Evolutionary conservation across 2,113 vertebrate genomes (phyloP), one percentile per base, ranked within the genome.

Genomic region (Melanotaenia duboulayi): DNA sequence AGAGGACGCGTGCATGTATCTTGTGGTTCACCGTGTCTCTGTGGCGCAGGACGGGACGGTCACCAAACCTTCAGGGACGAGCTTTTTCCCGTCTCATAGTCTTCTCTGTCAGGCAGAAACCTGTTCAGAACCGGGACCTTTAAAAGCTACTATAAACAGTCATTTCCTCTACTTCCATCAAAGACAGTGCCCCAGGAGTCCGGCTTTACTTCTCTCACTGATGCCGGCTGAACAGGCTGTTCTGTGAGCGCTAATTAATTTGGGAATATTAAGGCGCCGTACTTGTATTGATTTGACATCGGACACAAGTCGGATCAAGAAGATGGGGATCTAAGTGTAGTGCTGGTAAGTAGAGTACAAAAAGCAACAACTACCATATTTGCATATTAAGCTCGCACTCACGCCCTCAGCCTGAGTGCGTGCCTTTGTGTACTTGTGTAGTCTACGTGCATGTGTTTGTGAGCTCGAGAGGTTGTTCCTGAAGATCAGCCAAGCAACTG

Each of bases 291-390:
- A 78, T 83, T 88, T 72, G 65, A 79, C 78, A 60, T 68, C 64
- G 76, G 80, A 88, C 66, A 79, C 59, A 24, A 68, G 24, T 40
- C n/a, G 62, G 82, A 82, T 58, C 70, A 60, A 66, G 58, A 66
- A 61, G 66, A 92, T 92, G 91, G 77, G 84, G 68, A 82, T 81
- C 55, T 57, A 61, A 62, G 87, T 84, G 83, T 92, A 92, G 89
- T 74, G 56, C 61, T 40, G 90, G 91, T 92, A 35, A 91, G 91
- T 89, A 14, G 16, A 28, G 2, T 3, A 4, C 35, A 7, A 50
- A 52, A 42, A 56, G 12, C 39, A 58, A 32, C 58, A 76, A 71
- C 62, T 69, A 17, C 23, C 12, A 1, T 59, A 77, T 78, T 63
- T 40, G 12, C 48, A 77, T 69, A 61, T 84, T 84, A 8, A 67